These are phyloP conservation scores for Epiperipatus broadwayi DNA, from an alignment of 2,888 invertebrate species.

Conservation along the genomic window DNA sequence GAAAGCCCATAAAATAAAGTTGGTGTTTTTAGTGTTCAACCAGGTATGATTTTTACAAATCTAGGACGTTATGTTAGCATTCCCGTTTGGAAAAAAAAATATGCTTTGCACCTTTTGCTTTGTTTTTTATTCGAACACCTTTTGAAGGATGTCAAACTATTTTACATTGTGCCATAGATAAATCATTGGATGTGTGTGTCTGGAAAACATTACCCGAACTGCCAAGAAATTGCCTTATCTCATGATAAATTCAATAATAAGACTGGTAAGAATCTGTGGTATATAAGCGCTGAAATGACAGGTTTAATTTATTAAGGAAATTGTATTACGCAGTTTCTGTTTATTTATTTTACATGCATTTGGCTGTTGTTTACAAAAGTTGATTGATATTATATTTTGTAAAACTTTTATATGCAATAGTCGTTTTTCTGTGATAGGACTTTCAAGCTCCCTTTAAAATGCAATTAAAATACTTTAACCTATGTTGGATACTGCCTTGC, in stretches of 20 bases:
- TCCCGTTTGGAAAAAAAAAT: conserved; percentile 53
- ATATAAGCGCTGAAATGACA: conserved; percentile 51
- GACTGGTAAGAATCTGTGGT: conserved; percentile 47
- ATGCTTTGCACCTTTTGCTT: conserved; percentile 45
- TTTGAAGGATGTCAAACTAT: conserved; percentile 56
- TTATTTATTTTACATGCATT: no score
- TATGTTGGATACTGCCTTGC: no score
- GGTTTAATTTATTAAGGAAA: conserved; percentile 74
- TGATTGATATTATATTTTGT: no score
- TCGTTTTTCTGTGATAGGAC: no score
- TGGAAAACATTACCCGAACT: conserved; percentile 56
- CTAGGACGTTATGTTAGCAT: conserved; percentile 44
- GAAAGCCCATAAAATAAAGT: no score
- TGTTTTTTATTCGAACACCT: conserved; percentile 49
- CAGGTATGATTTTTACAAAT: conserved; percentile 58
- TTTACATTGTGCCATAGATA: conserved; percentile 53
- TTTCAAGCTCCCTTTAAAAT: no score
- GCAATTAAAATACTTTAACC: no score
- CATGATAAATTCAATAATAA: conserved; percentile 42
- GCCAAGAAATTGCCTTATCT: conserved; percentile 40
- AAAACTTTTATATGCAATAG: no score
- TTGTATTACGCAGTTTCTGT: no score
- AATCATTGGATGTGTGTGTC: conserved; percentile 42
- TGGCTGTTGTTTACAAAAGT: no score
- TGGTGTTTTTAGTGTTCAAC: conserved; percentile 33